phyloP scores from a whole-genome alignment of 2,797 vertebrate genomes.

The Poecilia gillii region DNA sequence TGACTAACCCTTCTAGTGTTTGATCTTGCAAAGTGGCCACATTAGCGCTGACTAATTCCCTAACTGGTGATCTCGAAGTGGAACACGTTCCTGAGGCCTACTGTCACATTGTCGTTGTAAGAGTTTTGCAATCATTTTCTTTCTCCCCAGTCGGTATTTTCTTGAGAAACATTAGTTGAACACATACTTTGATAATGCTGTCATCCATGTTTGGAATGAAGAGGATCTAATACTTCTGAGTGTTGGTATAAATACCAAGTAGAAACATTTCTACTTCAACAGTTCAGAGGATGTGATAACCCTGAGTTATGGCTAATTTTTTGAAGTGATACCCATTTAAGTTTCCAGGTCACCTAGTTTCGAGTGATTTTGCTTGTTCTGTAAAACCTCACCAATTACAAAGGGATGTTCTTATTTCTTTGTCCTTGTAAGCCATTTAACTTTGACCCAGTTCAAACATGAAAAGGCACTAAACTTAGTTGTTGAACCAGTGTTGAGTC shows the following conservation, averaged over 20 bases:
- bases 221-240: constrained; percentile 15
- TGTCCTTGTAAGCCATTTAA: not conserved
- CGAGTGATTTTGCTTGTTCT: not conserved
- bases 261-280: not conserved
- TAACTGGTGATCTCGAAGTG: constrained; percentile 72
- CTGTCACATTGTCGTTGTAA: constrained; percentile 67
- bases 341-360: not conserved
- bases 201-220: constrained; percentile 13
- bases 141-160: constrained; percentile 21
- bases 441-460: not conserved
- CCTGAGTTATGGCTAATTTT: not conserved
- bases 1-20: constrained; percentile 73
- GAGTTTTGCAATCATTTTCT: constrained; percentile 36
- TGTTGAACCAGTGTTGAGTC: not conserved
- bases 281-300: not conserved
- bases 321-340: not conserved
- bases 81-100: constrained; percentile 59
- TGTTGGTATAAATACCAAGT: constrained; percentile 9
- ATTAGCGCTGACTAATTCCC: constrained; percentile 83
- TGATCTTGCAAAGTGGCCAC: constrained; percentile 79
- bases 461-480: not conserved
- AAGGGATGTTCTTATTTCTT: not conserved
- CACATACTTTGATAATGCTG: constrained; percentile 18
- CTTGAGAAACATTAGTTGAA: constrained; percentile 30
- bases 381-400: not conserved